Conservation (phyloP, 2,888 invertebrate genomes). For the Drosophila borborema region DNA sequence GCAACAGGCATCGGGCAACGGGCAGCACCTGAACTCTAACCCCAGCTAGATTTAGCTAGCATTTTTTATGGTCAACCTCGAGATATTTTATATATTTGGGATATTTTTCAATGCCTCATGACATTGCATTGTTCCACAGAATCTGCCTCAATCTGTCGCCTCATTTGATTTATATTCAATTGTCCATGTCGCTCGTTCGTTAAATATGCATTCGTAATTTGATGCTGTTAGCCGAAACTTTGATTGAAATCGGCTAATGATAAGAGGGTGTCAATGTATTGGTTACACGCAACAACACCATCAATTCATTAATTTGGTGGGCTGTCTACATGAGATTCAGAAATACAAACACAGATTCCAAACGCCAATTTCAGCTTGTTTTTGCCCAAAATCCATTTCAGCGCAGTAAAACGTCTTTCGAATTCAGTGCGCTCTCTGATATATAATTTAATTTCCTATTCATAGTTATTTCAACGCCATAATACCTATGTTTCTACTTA, state of each 20-base stretch:
- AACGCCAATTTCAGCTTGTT: not conserved
- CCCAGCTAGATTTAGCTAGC: conserved; percentile 11
- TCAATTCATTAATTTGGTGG: conserved; percentile 14
- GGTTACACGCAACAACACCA: conserved; percentile 4
- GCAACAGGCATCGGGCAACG: too few species aligned
- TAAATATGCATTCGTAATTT: conserved; percentile 56
- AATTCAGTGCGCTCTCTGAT: conserved; percentile 2
- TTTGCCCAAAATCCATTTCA: not conserved
- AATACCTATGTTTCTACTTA: not conserved
- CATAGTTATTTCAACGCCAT: conserved; percentile 4
- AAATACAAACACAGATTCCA: not conserved
- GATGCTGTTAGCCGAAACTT: conserved; percentile 31
- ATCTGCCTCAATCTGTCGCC: conserved; percentile 1
- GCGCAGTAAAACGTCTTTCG: not conserved
- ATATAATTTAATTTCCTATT: conserved; percentile 23
- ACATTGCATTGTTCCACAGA: conserved; percentile 20
- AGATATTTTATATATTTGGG: conserved; percentile 11
- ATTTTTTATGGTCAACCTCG: conserved; percentile 26
- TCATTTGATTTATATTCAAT: conserved; percentile 37
- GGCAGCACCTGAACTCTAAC: conserved; percentile 20
- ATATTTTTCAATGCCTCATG: conserved; percentile 4
- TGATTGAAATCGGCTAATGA: conserved; percentile 29
- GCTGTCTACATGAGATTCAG: not conserved
- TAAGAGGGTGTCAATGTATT: conserved; percentile 18
- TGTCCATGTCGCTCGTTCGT: conserved; percentile 45